Evolutionary conservation across 2,113 vertebrate species (phyloP).

Genomic region (Pipa parva): DNA sequence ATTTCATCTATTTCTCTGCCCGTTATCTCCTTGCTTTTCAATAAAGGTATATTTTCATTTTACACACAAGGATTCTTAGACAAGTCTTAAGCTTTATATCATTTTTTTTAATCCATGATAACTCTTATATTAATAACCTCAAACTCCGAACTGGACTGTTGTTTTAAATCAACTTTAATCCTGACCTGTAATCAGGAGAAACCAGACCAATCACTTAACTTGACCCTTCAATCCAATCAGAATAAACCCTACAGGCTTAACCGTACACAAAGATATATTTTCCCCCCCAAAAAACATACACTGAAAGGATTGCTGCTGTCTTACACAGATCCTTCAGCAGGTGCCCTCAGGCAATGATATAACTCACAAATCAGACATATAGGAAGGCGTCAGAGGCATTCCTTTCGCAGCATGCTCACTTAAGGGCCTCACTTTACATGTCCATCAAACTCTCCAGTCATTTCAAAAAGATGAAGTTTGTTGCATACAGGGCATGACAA

Average conservation of each 20-base stretch:
- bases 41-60: no score
- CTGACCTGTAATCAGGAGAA: no score
- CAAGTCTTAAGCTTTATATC: no score
- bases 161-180: no score
- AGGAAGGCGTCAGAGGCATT: constrained; percentile 35
- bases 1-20: no score
- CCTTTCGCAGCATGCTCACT: constrained; percentile 24
- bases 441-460: constrained; percentile 22
- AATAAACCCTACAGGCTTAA: background rate
- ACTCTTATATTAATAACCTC: no score
- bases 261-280: background rate
- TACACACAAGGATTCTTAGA: no score
- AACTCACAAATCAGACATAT: constrained; percentile 25
- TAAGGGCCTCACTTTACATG: constrained; percentile 6
- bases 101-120: no score
- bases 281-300: background rate
- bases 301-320: constrained; percentile 12
- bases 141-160: no score
- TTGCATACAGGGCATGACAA: background rate
- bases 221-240: no score
- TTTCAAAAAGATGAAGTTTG: background rate
- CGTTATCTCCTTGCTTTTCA: no score
- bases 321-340: constrained; percentile 18
- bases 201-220: no score
- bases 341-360: constrained; percentile 24